A percentile compares a stretch with the other conserved stretches of the same genome.
Conservation (phyloP, 1,140 invertebrate species). For the Sitodiplosis mosellana region DNA sequence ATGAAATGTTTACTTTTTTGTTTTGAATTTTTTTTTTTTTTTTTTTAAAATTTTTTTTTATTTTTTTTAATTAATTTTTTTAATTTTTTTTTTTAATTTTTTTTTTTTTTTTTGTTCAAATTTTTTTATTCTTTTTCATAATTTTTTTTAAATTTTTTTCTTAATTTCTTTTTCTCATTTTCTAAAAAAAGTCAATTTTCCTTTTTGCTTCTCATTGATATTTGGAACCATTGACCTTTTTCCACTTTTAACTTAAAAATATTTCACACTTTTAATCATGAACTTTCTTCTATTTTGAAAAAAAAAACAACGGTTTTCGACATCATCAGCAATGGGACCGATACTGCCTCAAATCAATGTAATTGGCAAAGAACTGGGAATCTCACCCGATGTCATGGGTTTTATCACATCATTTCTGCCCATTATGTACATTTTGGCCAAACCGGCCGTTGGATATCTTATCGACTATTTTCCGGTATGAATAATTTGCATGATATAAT, state of each 20-base stretch:
- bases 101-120: not conserved
- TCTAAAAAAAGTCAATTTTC: not conserved
- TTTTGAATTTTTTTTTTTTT: not conserved
- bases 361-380: constrained; percentile 51
- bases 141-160: not conserved
- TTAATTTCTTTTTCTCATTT: not conserved
- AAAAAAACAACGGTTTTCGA: constrained; percentile 11
- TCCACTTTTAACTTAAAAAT: not conserved
- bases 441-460: constrained; percentile 49
- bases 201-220: not conserved
- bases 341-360: constrained; percentile 54
- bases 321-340: constrained; percentile 63
- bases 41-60: not conserved
- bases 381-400: constrained; percentile 53
- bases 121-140: not conserved
- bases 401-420: constrained; percentile 47
- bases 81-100: not conserved
- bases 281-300: constrained; percentile 1
- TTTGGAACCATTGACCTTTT: not conserved
- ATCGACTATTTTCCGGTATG: constrained; percentile 41
- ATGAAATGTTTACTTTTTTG: not conserved
- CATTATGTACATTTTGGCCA: constrained; percentile 47
- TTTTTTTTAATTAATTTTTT: not conserved
- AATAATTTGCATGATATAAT: no score
- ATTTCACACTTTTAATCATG: not conserved